phyloP scores from a whole-genome alignment of 2,888 invertebrate genomes.

The Steinernema hermaphroditum region DNA sequence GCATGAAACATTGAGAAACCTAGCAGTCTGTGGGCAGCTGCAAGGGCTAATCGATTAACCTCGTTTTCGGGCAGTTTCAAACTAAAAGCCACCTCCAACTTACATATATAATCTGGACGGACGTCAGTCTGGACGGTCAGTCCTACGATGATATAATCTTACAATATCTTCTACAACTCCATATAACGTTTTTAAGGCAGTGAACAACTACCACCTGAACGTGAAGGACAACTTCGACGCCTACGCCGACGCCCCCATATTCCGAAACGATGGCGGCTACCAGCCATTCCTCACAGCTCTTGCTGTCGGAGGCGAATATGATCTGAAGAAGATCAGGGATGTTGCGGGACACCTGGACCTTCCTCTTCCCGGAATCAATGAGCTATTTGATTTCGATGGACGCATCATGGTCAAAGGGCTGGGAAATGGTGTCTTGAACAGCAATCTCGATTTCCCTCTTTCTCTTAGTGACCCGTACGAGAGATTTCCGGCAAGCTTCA shows the following conservation, averaged over 20 bases:
- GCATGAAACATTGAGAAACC: too few relatives aligned
- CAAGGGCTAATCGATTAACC: too few relatives aligned
- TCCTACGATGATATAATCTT: too few relatives aligned
- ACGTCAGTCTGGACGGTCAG: too few relatives aligned
- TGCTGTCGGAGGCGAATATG: constrained; percentile 28
- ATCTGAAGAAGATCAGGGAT: constrained; percentile 33
- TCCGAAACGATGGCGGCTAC: constrained; percentile 35
- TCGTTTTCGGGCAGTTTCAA: too few relatives aligned
- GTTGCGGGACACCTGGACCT: constrained; percentile 34
- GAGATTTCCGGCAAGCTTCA: constrained; percentile 55
- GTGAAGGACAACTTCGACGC: constrained; percentile 56
- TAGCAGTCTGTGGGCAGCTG: too few relatives aligned
- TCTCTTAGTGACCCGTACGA: constrained; percentile 55
- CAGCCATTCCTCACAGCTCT: constrained; percentile 34
- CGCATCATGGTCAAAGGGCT: constrained; percentile 52
- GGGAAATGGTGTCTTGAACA: constrained; percentile 58
- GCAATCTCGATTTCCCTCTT: constrained; percentile 56
- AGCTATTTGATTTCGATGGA: constrained; percentile 58
- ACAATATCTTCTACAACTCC: too few relatives aligned
- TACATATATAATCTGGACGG: too few relatives aligned
- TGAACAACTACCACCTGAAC: constrained; percentile 56
- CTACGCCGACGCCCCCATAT: constrained; percentile 53
- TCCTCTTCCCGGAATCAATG: constrained; percentile 55
- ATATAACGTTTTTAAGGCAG: constrained; percentile 44
- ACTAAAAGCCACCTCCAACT: too few relatives aligned